Evolutionary conservation across 2,113 vertebrate species (phyloP).

Genomic region (Sarotherodon lohbergeri): DNA sequence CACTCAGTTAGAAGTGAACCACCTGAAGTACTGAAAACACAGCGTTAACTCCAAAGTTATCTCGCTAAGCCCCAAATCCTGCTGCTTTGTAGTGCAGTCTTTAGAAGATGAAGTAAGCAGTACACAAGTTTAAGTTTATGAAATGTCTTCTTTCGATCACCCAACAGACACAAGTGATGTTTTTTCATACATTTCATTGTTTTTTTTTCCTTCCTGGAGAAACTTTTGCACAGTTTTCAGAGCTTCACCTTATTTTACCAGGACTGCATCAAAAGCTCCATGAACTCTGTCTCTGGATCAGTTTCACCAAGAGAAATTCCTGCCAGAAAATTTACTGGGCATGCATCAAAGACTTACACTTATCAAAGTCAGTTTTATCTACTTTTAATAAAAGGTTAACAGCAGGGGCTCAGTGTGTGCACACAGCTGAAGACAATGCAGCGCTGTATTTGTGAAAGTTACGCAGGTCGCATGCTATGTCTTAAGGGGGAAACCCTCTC

Average conservation of each 20-base stretch:
- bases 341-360: background rate
- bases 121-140: background rate
- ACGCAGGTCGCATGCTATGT: background rate
- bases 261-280: background rate
- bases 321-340: background rate
- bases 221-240: background rate
- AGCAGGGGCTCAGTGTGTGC: background rate
- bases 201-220: background rate
- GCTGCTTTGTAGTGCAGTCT: background rate
- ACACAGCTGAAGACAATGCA: background rate
- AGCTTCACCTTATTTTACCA: background rate
- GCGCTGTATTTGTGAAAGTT: background rate
- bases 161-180: background rate
- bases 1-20: background rate
- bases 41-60: background rate
- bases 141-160: background rate
- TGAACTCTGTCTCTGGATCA: background rate
- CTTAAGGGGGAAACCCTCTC: constrained; percentile 13
- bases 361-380: background rate
- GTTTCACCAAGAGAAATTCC: background rate
- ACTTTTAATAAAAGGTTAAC: background rate
- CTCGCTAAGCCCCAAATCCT: background rate
- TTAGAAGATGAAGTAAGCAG: background rate
- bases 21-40: background rate
- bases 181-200: background rate